Conservation (phyloP, 2,888 invertebrate genomes). For the Coleophora deauratella region DNA sequence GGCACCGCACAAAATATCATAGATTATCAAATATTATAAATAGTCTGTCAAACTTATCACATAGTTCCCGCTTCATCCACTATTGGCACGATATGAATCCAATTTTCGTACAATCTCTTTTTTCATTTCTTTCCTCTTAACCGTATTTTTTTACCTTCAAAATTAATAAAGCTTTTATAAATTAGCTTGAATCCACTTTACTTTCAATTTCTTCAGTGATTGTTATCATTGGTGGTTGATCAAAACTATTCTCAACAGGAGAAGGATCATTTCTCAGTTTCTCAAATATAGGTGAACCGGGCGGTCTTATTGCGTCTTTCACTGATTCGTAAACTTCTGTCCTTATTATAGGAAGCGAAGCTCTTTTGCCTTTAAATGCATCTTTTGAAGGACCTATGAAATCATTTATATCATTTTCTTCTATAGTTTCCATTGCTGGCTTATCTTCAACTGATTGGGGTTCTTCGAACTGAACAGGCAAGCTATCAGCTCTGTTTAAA, state of each 20-base stretch:
- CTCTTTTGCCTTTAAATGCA: slow-evolving; percentile 46
- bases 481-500: slow-evolving; percentile 68
- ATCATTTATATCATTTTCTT: slow-evolving; percentile 43
- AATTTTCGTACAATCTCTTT: no score
- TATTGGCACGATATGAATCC: no score
- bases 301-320: slow-evolving; percentile 66
- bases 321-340: slow-evolving; percentile 73
- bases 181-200: slow-evolving; percentile 61
- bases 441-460: slow-evolving; percentile 25
- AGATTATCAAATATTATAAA: slow-evolving; percentile 13
- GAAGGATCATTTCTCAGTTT: slow-evolving; percentile 71
- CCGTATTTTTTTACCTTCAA: no score
- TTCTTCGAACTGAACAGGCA: slow-evolving; percentile 71
- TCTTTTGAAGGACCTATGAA: slow-evolving; percentile 31
- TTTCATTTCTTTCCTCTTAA: neutral
- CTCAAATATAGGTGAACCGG: slow-evolving; percentile 74
- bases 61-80: no score
- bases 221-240: slow-evolving; percentile 61
- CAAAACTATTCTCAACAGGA: slow-evolving; percentile 40
- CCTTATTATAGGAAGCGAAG: slow-evolving; percentile 55
- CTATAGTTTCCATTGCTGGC: slow-evolving; percentile 45
- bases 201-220: slow-evolving; percentile 65
- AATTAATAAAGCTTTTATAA: slow-evolving; percentile 12
- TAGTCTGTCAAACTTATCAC: slow-evolving; percentile 16
- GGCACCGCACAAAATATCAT: slow-evolving; percentile 2